Base-by-base conservation (phyloP, 2,113 vertebrate species). In the Corvus moneduloides region DNA sequence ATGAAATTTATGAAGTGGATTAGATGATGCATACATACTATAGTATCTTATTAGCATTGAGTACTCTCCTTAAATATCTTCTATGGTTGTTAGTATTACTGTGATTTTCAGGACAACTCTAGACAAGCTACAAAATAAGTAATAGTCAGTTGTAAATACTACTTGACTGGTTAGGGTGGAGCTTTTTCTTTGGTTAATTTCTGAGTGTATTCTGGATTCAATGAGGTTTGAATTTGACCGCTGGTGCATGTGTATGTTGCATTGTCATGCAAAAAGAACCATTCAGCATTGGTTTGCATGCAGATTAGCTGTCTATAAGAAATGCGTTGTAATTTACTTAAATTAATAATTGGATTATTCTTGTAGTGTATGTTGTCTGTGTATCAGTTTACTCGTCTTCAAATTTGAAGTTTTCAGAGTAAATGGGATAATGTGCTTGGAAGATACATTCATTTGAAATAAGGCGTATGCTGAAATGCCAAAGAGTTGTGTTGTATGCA, bases 361-460 rank as follows among this genome's bases (percentile, higher is more conserved):
- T 59, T 84, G 33, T 51, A 39, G 21, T 32, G 16, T 69, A 10
- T 2, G 0, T 69, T 74, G 23, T 16, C 89, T 10, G 4, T 18
- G 1, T 84, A 85, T 93, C 88, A 84, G 92, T 97, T 96, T 93
- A 90, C 82, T 74, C 86, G 78, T 86, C 79, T 96, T 96, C 83
- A 90, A 26, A 78, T 93, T 84, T 23, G 82, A 93, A 92, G 90
- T 93, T 96, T 91, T 73, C 20, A 48, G 49, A 39, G 30, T 80
- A 71, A 80, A 55, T 69, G 48, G 39, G 52, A 33, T 74, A 59
- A 48, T 76, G 39, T 55, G 9, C 26, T 76, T 90, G 37, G 64
- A 92, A 78, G 68, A 63, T 1, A 2, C 15, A 15, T 69, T 68
- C 4, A 14, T 69, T 81, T 88, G 16, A 77, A 85, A 55, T 84